These are phyloP conservation scores for Hippocampus kuda DNA, from an alignment of 2,797 vertebrate species.

Conservation along the genomic window DNA sequence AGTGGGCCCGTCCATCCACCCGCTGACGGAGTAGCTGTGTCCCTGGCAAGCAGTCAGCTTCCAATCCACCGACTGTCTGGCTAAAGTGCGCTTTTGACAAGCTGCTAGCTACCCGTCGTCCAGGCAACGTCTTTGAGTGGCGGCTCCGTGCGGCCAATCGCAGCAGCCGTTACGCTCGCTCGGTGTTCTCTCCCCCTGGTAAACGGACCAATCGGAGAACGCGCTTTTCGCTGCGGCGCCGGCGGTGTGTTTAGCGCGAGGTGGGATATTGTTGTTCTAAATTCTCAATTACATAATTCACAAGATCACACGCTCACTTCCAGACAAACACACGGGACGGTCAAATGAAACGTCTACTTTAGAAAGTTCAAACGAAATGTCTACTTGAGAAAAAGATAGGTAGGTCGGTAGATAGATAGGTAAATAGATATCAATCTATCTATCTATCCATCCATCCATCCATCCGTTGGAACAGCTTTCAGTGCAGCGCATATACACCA, in stretches of 20 bases:
- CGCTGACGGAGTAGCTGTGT: slow-evolving; percentile 54
- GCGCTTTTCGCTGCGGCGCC: slow-evolving; percentile 11
- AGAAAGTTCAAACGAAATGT: background rate
- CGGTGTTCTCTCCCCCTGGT: background rate
- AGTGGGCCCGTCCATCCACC: slow-evolving; percentile 53
- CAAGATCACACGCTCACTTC: slow-evolving; percentile 25
- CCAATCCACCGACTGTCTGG: slow-evolving; percentile 55
- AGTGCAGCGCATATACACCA: too few relatives aligned
- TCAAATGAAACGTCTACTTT: background rate
- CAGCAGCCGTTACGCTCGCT: background rate
- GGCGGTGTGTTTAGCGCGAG: slow-evolving; percentile 40
- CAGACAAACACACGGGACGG: background rate
- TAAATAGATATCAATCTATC: background rate
- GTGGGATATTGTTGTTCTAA: slow-evolving; percentile 57
- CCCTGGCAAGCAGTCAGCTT: slow-evolving; percentile 62
- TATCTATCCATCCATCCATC: background rate
- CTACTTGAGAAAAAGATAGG: background rate
- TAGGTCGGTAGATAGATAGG: too few relatives aligned
- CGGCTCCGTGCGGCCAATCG: background rate
- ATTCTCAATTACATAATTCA: slow-evolving; percentile 61
- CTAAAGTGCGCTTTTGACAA: background rate
- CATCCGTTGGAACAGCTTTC: background rate
- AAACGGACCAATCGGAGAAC: background rate
- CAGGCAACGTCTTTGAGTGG: background rate
- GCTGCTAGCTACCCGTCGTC: slow-evolving; percentile 3